Evolutionary conservation across 2,113 vertebrate species (phyloP).

Genomic region (Erythrocercus mccallii): DNA sequence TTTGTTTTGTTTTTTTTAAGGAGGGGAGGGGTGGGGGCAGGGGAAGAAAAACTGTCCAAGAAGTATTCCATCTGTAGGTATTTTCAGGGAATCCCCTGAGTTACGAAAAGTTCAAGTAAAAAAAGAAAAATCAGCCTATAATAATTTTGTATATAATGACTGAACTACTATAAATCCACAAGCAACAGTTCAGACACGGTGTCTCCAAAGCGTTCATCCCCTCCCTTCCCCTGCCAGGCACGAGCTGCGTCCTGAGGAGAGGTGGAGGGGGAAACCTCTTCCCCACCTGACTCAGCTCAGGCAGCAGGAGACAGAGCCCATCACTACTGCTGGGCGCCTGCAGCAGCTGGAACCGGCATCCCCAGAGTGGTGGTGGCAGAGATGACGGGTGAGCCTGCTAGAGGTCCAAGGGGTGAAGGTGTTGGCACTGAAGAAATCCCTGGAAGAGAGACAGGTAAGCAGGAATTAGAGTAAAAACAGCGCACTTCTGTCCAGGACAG

Average conservation of each 20-base stretch:
- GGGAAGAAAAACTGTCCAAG: constrained; percentile 42
- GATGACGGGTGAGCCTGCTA: constrained; percentile 90
- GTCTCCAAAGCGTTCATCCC: constrained; percentile 74
- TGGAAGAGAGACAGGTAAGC: constrained; percentile 46
- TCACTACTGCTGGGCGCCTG: constrained; percentile 86
- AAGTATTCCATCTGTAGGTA: constrained; percentile 75
- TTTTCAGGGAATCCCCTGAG: constrained; percentile 79
- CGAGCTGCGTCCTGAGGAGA: constrained; percentile 69
- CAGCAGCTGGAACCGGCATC: constrained; percentile 84
- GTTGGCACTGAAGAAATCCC: constrained; percentile 96
- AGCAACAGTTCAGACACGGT: constrained; percentile 81
- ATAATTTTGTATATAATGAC: constrained; percentile 83
- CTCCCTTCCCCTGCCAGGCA: constrained; percentile 69
- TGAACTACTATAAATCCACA: constrained; percentile 84
- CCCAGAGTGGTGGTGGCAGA: constrained; percentile 87
- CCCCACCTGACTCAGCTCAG: constrained; percentile 69
- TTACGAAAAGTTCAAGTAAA: constrained; percentile 82
- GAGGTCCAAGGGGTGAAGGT: constrained; percentile 89
- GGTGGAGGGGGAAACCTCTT: constrained; percentile 57
- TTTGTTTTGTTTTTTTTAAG: neutral
- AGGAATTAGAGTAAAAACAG: neutral
- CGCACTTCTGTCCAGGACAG: neutral
- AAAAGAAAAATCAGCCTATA: constrained; percentile 80
- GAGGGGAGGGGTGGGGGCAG: neutral
- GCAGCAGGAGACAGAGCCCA: constrained; percentile 57